Evolutionary conservation across 2,888 invertebrate species (phyloP), one percentile per base, ranked within the genome.

Genomic region (Flexamia atlantica): DNA sequence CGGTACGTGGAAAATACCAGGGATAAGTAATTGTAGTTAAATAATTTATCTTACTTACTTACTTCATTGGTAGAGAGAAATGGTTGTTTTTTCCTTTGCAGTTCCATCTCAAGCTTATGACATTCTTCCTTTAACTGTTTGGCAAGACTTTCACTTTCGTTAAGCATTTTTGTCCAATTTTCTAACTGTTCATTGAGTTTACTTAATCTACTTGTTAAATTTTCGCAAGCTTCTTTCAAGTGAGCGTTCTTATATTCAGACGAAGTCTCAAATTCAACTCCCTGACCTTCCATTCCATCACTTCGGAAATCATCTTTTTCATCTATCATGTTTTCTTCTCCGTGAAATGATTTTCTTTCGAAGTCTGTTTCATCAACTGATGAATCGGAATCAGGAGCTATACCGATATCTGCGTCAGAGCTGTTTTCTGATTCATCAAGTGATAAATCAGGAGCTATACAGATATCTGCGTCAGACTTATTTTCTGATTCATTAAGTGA

Each of bases 131-230:
- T 46, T 28, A 76, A 46, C 7, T 46, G 23, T 4, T 46, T 76
- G 3, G 46, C 28, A 28, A 50, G 28, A 7, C 46, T n/a, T 57
- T 53, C 57, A 32, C 32, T 32, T 17, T 30, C 30, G 2, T n/a
- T 79, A 1, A 79, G 53, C 20, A 57, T 57, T 57, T 57, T 1
- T 4, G 30, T 28, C 5, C 20, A 32, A 28, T 57, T 30, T 20
- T 57, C 10, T 57, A 79, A 50, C 30, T 79, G 5, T 53, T 32
- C 79, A 32, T n/a, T 53, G n/a, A 79, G 79, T 20, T 32, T 23
- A 53, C 25, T 57, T 14, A 57, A 20, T 32, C 57, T 28, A 20
- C 1, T 57, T 1, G 14, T 2, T 10, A 79, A 20, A 9, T 57
- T 20, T 57, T 57, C 36, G 25, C 36, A 53, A n/a, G 30, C 50